phyloP scores from a whole-genome alignment of 1,140 invertebrate genomes.

The Drosophila saltans region DNA sequence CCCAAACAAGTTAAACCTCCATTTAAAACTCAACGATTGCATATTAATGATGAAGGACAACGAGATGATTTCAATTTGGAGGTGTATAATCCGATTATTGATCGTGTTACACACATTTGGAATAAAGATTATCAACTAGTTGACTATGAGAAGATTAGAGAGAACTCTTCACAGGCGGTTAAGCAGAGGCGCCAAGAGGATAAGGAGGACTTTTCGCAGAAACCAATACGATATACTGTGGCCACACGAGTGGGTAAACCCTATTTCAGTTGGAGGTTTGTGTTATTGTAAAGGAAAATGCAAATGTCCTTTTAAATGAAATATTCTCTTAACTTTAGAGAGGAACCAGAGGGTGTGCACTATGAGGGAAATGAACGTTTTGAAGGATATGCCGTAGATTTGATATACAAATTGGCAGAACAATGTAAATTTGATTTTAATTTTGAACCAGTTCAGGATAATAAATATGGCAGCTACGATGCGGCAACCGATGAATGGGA shows the following conservation, averaged over 20 bases:
- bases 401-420: slow-evolving; percentile 88
- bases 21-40: slow-evolving; percentile 84
- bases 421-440: slow-evolving; percentile 90
- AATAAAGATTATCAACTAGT: slow-evolving; percentile 68
- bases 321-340: slow-evolving; percentile 22
- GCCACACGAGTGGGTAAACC: slow-evolving; percentile 73
- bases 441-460: slow-evolving; percentile 88
- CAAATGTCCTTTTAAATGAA: too few relatives aligned
- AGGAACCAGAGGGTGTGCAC: slow-evolving; percentile 69
- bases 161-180: slow-evolving; percentile 58
- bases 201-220: slow-evolving; percentile 70
- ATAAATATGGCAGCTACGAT: slow-evolving; percentile 88
- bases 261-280: slow-evolving; percentile 75
- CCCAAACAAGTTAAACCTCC: slow-evolving; percentile 59
- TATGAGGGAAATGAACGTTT: slow-evolving; percentile 85
- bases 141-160: slow-evolving; percentile 48
- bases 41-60: slow-evolving; percentile 89
- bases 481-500: slow-evolving; percentile 89
- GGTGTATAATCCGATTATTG: slow-evolving; percentile 85
- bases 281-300: not conserved
- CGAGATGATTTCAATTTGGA: slow-evolving; percentile 90
- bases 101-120: slow-evolving; percentile 69
- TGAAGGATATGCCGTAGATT: slow-evolving; percentile 90
- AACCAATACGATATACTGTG: slow-evolving; percentile 60
- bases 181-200: slow-evolving; percentile 50